Evolutionary conservation across 1,140 invertebrate genomes (phyloP).

Genomic region (Pantala flavescens): DNA sequence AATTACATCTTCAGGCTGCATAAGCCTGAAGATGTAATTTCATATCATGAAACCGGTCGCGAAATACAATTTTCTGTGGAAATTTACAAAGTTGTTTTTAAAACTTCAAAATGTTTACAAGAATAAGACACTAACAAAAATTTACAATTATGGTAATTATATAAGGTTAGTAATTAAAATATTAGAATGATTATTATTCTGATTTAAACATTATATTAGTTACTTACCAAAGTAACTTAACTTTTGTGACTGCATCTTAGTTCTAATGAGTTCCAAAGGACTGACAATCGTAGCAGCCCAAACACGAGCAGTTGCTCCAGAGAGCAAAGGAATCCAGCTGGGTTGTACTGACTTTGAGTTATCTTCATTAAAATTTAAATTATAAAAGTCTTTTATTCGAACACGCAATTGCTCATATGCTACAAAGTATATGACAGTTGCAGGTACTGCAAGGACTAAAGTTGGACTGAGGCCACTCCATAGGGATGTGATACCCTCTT

Average conservation of each 20-base stretch:
- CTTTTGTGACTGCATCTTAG: conserved; percentile 94
- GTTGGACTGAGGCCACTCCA: conserved; percentile 98
- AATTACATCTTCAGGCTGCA: too few species aligned
- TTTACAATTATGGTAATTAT: too few species aligned
- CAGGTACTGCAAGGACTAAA: conserved; percentile 87
- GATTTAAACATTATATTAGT: background rate
- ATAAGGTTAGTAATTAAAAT: too few species aligned
- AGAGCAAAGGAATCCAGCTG: conserved; percentile 62
- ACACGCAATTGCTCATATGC: conserved; percentile 84
- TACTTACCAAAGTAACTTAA: conserved; percentile 54
- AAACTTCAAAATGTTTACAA: too few species aligned
- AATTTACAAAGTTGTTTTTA: too few species aligned
- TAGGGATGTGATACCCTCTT: conserved; percentile 80
- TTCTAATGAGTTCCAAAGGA: conserved; percentile 90
- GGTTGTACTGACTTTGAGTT: conserved; percentile 41
- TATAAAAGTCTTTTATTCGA: conserved; percentile 39
- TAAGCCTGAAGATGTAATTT: too few species aligned
- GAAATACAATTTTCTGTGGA: too few species aligned
- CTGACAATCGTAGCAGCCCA: conserved; percentile 80
- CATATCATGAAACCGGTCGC: too few species aligned
- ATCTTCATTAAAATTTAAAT: conserved; percentile 14
- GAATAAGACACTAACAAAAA: too few species aligned
- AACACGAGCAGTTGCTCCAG: conserved; percentile 71
- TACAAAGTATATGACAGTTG: conserved; percentile 95
- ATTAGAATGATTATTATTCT: too few species aligned